Conservation (phyloP, 2,797 vertebrate genomes). For the Morus bassanus region DNA sequence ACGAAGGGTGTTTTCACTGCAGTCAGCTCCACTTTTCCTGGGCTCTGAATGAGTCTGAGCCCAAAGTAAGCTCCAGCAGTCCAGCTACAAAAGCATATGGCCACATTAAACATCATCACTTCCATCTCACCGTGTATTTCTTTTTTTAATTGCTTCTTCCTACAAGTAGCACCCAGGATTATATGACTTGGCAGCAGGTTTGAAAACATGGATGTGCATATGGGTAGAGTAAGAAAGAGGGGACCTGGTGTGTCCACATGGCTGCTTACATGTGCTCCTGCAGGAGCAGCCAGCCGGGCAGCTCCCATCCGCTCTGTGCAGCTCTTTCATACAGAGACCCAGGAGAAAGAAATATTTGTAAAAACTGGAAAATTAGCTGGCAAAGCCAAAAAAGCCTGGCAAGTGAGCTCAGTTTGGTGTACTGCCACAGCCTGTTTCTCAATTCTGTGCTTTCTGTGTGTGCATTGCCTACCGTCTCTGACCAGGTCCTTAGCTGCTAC, state of each 20-base stretch:
- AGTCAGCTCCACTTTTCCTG: neutral
- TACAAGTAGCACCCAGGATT: neutral
- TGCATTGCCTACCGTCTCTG: neutral
- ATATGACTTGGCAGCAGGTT: neutral
- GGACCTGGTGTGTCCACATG: rapidly evolving
- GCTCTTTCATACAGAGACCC: neutral
- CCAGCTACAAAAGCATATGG: neutral
- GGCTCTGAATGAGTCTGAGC: rapidly evolving
- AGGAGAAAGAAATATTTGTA: conserved; percentile 15
- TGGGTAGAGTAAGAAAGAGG: rapidly evolving
- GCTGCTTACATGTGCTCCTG: neutral
- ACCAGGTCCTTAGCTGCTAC: neutral
- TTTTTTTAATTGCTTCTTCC: neutral
- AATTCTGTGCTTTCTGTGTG: neutral
- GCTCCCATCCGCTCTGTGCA: neutral
- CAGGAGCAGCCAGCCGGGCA: neutral
- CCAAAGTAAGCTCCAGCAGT: neutral
- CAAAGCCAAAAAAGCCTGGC: neutral
- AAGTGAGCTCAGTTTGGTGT: neutral
- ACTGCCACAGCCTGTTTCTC: neutral
- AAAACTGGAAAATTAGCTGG: conserved; percentile 23
- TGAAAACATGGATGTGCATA: rapidly evolving
- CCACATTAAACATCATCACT: neutral
- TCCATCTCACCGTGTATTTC: neutral
- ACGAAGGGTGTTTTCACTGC: rapidly evolving